A percentile compares a stretch with the other conserved stretches of the same genome.
Evolutionary conservation across 2,888 invertebrate genomes (phyloP).

Genomic region (Calameuta filiformis): DNA sequence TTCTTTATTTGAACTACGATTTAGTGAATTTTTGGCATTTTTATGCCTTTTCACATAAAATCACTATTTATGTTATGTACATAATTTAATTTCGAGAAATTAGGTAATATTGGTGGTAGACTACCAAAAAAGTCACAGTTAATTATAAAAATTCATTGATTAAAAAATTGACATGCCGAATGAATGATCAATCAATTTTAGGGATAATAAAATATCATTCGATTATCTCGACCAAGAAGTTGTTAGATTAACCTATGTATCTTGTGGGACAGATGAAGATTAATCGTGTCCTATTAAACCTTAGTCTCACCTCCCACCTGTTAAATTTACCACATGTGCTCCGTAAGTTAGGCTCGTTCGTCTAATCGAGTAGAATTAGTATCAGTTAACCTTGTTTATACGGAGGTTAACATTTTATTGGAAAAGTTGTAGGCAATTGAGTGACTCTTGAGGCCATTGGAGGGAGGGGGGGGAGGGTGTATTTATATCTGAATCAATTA

Average conservation of each 20-base stretch:
- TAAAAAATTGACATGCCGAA: no score
- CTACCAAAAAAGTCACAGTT: not conserved
- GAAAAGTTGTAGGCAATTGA: no score
- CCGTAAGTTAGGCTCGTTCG: not conserved
- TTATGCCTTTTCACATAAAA: not conserved
- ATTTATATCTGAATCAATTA: not conserved
- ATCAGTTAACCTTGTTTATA: not conserved
- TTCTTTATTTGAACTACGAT: no score
- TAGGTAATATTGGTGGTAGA: not conserved
- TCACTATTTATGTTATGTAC: not conserved
- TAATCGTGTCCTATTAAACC: constrained; percentile 9
- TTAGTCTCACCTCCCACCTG: not conserved
- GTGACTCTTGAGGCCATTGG: not conserved
- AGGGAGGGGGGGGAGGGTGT: no score
- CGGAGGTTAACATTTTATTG: not conserved
- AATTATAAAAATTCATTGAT: not conserved
- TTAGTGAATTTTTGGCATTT: not conserved
- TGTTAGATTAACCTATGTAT: constrained; percentile 7
- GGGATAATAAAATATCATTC: not conserved
- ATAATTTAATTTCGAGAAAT: not conserved
- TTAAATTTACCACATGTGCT: not conserved
- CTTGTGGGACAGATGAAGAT: constrained; percentile 19
- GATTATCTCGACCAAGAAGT: constrained; percentile 5
- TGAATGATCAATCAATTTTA: not conserved
- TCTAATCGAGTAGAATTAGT: not conserved